Evolutionary conservation across 2,797 vertebrate species (phyloP).

Genomic region (Artibeus jamaicensis): DNA sequence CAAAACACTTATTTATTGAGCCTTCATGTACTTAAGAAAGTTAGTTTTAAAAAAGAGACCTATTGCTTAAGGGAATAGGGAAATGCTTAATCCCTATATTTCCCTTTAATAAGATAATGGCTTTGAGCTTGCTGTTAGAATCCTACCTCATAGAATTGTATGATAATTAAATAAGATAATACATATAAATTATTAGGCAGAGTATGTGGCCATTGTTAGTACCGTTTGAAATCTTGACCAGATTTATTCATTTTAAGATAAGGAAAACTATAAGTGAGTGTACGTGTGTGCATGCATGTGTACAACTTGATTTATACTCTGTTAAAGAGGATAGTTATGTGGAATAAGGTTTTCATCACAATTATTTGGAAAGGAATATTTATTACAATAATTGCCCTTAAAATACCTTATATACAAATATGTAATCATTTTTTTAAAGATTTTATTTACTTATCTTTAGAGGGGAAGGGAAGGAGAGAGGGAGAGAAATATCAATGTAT

Average conservation of each 20-base stretch:
- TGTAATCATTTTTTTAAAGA: background rate
- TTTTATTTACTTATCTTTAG: too few species aligned
- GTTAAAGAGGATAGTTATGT: background rate
- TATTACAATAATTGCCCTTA: background rate
- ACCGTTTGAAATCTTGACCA: background rate
- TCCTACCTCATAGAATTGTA: background rate
- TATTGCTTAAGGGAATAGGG: too few species aligned
- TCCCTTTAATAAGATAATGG: background rate
- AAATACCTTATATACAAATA: background rate
- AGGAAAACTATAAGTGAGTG: background rate
- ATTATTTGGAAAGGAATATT: background rate
- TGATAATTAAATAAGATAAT: background rate
- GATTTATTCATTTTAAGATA: slow-evolving; percentile 4
- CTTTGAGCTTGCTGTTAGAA: background rate
- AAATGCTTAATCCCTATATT: background rate
- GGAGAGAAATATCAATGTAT: too few species aligned
- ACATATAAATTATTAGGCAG: background rate
- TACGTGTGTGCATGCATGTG: background rate
- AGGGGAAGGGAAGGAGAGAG: too few species aligned
- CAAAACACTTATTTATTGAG: background rate
- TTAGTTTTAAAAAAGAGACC: background rate
- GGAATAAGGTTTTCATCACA: background rate
- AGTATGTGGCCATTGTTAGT: background rate
- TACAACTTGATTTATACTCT: background rate
- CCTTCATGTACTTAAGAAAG: background rate